Base-by-base conservation (phyloP, 1,140 invertebrate genomes). In the Drosophila suzukii region DNA sequence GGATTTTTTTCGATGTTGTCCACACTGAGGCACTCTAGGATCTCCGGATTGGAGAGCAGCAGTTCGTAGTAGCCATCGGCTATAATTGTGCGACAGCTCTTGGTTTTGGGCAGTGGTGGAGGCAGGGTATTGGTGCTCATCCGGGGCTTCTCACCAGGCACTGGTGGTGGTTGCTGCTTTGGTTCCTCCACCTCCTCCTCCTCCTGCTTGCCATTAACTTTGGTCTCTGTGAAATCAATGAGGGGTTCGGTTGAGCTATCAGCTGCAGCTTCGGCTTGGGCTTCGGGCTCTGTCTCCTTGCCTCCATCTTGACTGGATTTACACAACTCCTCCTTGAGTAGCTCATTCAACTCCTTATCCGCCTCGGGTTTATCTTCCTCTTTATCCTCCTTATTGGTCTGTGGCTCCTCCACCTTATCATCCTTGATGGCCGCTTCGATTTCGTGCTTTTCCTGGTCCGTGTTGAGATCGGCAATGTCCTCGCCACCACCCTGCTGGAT, bases 51-150 rank as follows among this genome's bases (percentile, higher is more conserved):
- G 0, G 94, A 94, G 12, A 95, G 93, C 20, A 97, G 84, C 82
- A 97, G 96, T 41, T 97, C 96, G 46, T 96, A 95, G 86, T 98
- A 98, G 1, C 96, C 96, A 77, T 96, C 96, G 0, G 96, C 96
- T 12, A 96, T 94, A 13, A 94, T 81, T 0, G 94, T 95, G 57
- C 95, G 92, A 6, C 94, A 94, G 78, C 94, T 95, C n/a, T 95
- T 93, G 0, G 94, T 94, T 57, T 94, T 94, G 5, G 94, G 94
- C 75, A 95, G 93, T 0, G 94, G 94, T 0, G 94, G 94, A 0
- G 94, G 92, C 20, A 91, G 43, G 2, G 90, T 91, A 39, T 80
- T 91, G 27, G 65, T 84, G 62, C 51, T 66, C 1, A 79, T 38
- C 38, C 56, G 62, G 3, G 84, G 84, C 46, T 89, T 89, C 4